Base-by-base conservation (phyloP, 2,888 invertebrate genomes). In the Tanypteryx hageni region DNA sequence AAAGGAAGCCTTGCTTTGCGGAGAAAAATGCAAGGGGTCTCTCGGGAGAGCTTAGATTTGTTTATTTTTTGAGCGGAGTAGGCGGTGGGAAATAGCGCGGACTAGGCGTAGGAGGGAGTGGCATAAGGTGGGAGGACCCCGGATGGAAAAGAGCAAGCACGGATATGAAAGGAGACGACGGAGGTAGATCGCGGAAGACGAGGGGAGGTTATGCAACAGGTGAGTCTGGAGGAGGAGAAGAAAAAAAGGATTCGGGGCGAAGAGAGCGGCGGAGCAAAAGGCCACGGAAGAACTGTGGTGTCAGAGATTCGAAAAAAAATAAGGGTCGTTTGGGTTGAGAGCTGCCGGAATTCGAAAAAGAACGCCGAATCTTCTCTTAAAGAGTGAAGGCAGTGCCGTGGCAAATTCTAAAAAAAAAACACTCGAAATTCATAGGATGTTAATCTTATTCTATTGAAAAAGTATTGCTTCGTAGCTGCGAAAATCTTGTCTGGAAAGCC, bases 161-260 rank as follows among this genome's bases (percentile, higher is more conserved):
- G 27, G 22, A 3, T n/a, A 18, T 64, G 13, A 13, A 64, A 44
- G 31, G 68, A n/a, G 83, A 83, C 83, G 31, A n/a, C 44, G 64
- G n/a, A n/a, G 89, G 14, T 13, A 13, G 44, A 18, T n/a, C 44
- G n/a, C 27, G 59, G 58, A 58, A 58, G 61, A 14, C 14, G 44
- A 64, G 44, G 44, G 22, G 68, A 89, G 27, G 61, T 61, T n/a
- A 27, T 31, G 89, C 89, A 89, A 89, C 89, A 89, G 89, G 89
- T 89, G 89, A 27, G 86, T 27, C 4, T 58, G 11, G 85, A 58
- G 85, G 58, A 59, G 27, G 61, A 61, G 27, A 27, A 61, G 59
- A 61, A n/a, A 14, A 58, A 31, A 31, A 61, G 59, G 27, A 76
- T 76, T 76, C 11, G 61, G 84, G 61, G 27, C 8, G 86, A 18